phyloP scores from a whole-genome alignment of 2,797 vertebrate genomes.

The Kryptolebias ocellatus region DNA sequence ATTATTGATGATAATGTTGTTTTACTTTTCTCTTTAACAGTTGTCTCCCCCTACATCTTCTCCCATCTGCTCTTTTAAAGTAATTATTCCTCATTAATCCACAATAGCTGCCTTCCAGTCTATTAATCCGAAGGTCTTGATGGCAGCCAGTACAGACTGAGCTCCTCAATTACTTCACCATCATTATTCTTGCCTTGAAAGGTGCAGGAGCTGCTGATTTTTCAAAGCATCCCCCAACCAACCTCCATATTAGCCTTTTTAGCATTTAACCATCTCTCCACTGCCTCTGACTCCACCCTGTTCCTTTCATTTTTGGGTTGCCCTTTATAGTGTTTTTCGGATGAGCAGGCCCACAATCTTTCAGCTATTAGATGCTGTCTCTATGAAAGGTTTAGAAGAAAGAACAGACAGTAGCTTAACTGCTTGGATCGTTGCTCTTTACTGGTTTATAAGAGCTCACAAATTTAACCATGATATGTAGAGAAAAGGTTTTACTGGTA shows the following conservation, averaged over 20 bases:
- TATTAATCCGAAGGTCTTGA: slow-evolving; percentile 71
- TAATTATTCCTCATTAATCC: slow-evolving; percentile 76
- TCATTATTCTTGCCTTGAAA: slow-evolving; percentile 68
- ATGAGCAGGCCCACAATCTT: neutral
- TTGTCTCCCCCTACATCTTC: slow-evolving; percentile 3
- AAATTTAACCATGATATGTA: too few relatives aligned
- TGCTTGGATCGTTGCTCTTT: neutral
- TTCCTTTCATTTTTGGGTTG: slow-evolving; percentile 1
- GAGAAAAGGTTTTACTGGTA: too few relatives aligned
- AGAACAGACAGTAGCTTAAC: neutral
- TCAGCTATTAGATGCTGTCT: neutral
- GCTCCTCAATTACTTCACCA: slow-evolving; percentile 70
- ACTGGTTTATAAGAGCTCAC: neutral
- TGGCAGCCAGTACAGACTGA: slow-evolving; percentile 65
- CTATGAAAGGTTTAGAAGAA: neutral
- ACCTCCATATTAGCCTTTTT: slow-evolving; percentile 70
- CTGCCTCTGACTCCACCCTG: slow-evolving; percentile 18
- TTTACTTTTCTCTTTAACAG: neutral
- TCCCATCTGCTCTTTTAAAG: slow-evolving; percentile 42
- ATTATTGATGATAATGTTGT: slow-evolving; percentile 1
- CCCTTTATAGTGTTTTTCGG: slow-evolving; percentile 17
- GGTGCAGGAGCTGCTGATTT: slow-evolving; percentile 34
- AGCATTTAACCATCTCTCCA: slow-evolving; percentile 37
- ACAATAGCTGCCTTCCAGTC: slow-evolving; percentile 51
- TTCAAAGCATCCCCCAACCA: slow-evolving; percentile 25